Evolutionary conservation across 2,113 vertebrate genomes (phyloP).

Genomic region (Paradoxurus hermaphroditus): DNA sequence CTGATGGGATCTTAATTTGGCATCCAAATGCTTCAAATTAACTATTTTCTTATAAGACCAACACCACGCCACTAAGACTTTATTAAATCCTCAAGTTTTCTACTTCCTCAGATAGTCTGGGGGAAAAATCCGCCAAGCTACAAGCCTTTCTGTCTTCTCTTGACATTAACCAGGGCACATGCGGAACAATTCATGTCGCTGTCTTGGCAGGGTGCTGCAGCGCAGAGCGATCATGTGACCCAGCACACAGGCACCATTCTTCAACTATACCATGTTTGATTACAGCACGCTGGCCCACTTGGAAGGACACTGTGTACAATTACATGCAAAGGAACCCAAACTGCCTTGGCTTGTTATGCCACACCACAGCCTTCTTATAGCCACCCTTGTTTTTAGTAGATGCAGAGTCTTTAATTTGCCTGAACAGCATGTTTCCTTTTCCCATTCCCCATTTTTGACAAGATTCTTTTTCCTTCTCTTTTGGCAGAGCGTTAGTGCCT

Average conservation of each 20-base stretch:
- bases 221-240: not conserved
- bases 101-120: not conserved
- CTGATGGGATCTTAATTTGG: not conserved
- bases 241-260: slow-evolving; percentile 62
- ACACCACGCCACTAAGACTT: not conserved
- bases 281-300: slow-evolving; percentile 33
- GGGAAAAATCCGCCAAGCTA: not conserved
- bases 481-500: not conserved
- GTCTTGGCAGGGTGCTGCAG: slow-evolving; percentile 5
- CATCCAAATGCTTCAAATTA: not conserved
- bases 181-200: not conserved
- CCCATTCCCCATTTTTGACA: not conserved
- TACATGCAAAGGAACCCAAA: slow-evolving; percentile 8
- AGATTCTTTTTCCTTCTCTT: slow-evolving; percentile 1
- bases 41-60: not conserved
- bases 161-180: not conserved
- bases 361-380: not conserved
- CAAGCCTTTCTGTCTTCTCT: not conserved
- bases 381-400: not conserved
- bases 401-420: not conserved
- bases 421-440: not conserved
- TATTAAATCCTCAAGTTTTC: not conserved
- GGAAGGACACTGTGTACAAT: slow-evolving; percentile 6
- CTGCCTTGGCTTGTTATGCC: not conserved
- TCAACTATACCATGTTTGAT: slow-evolving; percentile 5